phyloP scores from a whole-genome alignment of 1,140 invertebrate genomes.

The Pseudomyrmex pallidus region DNA sequence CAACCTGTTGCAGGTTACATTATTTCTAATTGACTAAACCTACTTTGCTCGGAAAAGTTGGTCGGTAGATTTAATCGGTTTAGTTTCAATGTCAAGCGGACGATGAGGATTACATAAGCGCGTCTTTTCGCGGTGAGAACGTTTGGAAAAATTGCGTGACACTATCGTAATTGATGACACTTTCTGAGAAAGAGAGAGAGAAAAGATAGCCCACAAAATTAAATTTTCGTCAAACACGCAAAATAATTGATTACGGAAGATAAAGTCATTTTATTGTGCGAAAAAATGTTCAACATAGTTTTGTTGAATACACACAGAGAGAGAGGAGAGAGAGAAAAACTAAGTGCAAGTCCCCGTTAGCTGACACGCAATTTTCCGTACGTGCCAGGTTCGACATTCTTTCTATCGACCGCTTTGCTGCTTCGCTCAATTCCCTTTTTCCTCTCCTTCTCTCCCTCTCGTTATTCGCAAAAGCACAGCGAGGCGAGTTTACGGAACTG shows the following conservation, averaged over 20 bases:
- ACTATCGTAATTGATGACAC: neutral
- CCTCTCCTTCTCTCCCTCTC: too few species aligned
- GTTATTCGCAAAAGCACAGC: neutral
- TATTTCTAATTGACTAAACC: slow-evolving; percentile 33
- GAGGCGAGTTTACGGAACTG: neutral
- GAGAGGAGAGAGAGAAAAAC: too few species aligned
- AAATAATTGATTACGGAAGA: too few species aligned
- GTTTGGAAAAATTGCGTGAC: neutral
- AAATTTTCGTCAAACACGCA: neutral
- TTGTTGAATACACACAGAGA: too few species aligned
- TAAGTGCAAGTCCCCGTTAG: too few species aligned
- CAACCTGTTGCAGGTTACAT: slow-evolving; percentile 66
- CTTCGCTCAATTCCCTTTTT: too few species aligned
- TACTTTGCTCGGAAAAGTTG: slow-evolving; percentile 34
- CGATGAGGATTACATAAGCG: slow-evolving; percentile 27
- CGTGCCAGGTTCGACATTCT: too few species aligned
- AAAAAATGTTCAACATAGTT: too few species aligned
- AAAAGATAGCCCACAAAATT: neutral
- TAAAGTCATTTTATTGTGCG: too few species aligned
- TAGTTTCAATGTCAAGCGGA: slow-evolving; percentile 19
- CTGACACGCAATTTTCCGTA: too few species aligned
- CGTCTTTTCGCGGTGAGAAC: neutral
- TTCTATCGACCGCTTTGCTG: too few species aligned
- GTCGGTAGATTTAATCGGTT: slow-evolving; percentile 45
- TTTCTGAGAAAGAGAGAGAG: neutral